phyloP scores from a whole-genome alignment of 64 coral and sea anemone genomes.

The Stichodactyla helianthus region DNA sequence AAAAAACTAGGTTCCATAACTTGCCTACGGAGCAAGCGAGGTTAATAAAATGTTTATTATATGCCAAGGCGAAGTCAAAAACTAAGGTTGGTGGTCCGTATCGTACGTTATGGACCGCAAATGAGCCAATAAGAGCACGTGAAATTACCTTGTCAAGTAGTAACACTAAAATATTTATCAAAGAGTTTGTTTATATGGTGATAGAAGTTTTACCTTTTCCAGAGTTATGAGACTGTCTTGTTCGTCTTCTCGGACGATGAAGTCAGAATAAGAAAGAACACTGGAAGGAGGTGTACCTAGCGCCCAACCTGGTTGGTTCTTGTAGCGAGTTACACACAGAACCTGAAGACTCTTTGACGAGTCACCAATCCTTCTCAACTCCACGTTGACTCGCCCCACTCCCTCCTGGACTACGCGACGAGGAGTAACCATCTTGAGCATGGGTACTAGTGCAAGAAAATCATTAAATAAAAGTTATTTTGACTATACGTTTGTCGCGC shows the following conservation, averaged over 20 bases:
- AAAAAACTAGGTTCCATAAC: too few species aligned
- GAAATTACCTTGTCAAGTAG: too few species aligned
- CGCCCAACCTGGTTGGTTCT: constrained; percentile 50
- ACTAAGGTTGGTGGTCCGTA: too few species aligned
- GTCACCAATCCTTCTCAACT: constrained; percentile 53
- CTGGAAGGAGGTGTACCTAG: constrained; percentile 39
- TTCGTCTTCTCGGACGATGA: constrained; percentile 46
- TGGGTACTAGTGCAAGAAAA: constrained; percentile 26
- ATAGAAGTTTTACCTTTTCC: constrained; percentile 46
- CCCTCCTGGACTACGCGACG: constrained; percentile 46
- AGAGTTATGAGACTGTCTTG: constrained; percentile 64
- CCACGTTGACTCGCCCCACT: constrained; percentile 30
- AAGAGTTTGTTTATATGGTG: background rate
- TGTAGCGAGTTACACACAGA: constrained; percentile 31
- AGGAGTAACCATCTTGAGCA: constrained; percentile 27
- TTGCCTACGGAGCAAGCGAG: too few species aligned
- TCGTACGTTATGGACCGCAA: too few species aligned
- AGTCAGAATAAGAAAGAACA: constrained; percentile 86
- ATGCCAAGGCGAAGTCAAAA: too few species aligned
- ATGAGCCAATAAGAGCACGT: too few species aligned
- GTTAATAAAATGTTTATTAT: too few species aligned
- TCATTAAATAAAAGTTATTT: background rate
- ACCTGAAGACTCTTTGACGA: constrained; percentile 27
- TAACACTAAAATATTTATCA: background rate
- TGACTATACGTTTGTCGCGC: too few species aligned